A percentile compares a stretch with the other conserved stretches of the same genome.
Evolutionary conservation across 35 echinoderm and acorn worm genomes (phyloP).

Genomic region (Anneissia japonica): DNA sequence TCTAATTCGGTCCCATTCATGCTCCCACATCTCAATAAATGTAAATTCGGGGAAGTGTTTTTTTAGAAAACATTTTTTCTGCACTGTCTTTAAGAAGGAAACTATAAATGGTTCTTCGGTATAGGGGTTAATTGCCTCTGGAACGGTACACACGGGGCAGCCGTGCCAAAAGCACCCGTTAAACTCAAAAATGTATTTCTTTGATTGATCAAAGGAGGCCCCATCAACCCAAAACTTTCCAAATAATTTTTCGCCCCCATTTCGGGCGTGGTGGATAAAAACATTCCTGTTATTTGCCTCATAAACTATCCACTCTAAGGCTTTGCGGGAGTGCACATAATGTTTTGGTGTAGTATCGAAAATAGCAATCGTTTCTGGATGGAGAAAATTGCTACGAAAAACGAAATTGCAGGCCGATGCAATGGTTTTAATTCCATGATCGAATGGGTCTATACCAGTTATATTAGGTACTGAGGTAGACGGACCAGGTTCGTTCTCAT

Average conservation of each 20-base stretch:
- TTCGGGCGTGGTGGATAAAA: slow-evolving; percentile 39
- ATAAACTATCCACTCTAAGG: too few relatives aligned
- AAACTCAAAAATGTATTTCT: slow-evolving; percentile 38
- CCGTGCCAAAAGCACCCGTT: slow-evolving; percentile 49
- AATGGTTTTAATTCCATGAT: too few relatives aligned
- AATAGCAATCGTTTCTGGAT: too few relatives aligned
- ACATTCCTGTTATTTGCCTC: too few relatives aligned
- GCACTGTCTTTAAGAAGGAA: background rate
- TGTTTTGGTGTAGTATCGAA: too few relatives aligned
- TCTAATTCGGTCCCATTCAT: background rate
- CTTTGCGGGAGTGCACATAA: too few relatives aligned
- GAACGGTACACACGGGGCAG: slow-evolving; percentile 30
- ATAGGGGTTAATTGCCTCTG: background rate
- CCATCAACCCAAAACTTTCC: slow-evolving; percentile 52
- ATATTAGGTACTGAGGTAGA: too few relatives aligned
- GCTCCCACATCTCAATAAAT: slow-evolving; percentile 25
- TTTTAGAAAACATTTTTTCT: background rate
- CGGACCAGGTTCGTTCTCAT: too few relatives aligned
- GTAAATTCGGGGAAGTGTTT: too few relatives aligned
- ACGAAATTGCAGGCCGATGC: too few relatives aligned
- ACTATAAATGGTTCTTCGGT: slow-evolving; percentile 19
- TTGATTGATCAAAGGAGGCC: background rate
- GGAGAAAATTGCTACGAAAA: too few relatives aligned
- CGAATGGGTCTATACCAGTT: too few relatives aligned
- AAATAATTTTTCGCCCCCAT: slow-evolving; percentile 36